Evolutionary conservation across 1,140 invertebrate genomes (phyloP).

Genomic region (Latrodectus geometricus): DNA sequence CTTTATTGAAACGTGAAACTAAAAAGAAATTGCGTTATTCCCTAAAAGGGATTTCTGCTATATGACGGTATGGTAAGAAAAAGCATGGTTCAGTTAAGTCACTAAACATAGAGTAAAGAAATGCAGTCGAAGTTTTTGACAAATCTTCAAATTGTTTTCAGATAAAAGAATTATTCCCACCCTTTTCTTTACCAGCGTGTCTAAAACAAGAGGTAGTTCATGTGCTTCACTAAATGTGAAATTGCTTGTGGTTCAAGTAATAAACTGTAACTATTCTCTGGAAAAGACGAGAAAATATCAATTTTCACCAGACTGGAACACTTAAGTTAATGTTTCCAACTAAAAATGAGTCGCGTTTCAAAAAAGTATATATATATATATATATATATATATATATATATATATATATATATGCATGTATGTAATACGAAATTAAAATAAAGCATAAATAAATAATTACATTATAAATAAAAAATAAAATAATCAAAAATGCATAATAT

Average conservation of each 20-base stretch:
- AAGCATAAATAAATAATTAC: too few species aligned
- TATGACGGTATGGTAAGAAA: too few species aligned
- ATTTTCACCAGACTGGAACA: slow-evolving; percentile 14
- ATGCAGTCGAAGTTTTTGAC: background rate
- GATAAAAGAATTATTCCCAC: background rate
- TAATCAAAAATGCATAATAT: too few species aligned
- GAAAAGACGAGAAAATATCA: slow-evolving; percentile 5
- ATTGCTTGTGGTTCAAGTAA: slow-evolving; percentile 27
- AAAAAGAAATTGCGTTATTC: slow-evolving; percentile 1
- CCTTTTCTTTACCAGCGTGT: background rate
- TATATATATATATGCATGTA: too few species aligned
- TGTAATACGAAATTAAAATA: too few species aligned
- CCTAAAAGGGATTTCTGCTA: background rate
- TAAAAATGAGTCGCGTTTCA: background rate
- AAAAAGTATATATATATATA: too few species aligned
- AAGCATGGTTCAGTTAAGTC: background rate
- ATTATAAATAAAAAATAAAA: too few species aligned
- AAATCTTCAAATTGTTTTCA: slow-evolving; percentile 24
- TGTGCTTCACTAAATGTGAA: slow-evolving; percentile 10
- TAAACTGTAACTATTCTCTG: slow-evolving; percentile 10
- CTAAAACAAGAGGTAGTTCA: slow-evolving; percentile 9
- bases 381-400: too few species aligned
- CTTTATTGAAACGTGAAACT: slow-evolving; percentile 12
- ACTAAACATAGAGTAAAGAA: background rate
- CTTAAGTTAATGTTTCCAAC: slow-evolving; percentile 18